A percentile compares a stretch with the other conserved stretches of the same genome.
Evolutionary conservation across 2,113 vertebrate genomes (phyloP).

Genomic region (Callocephalon fimbriatum): DNA sequence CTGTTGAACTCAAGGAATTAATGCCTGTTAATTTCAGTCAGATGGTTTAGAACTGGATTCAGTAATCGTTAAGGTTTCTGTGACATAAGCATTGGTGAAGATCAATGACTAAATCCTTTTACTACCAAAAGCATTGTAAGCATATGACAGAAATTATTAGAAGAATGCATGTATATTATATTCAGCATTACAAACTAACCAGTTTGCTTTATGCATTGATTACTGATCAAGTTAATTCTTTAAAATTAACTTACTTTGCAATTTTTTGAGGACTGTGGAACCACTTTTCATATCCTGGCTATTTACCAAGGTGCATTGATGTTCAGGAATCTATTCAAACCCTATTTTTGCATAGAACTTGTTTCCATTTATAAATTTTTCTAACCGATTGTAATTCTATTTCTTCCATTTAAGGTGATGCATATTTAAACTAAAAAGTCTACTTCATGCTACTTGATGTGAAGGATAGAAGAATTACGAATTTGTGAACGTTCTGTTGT

Average conservation of each 20-base stretch:
- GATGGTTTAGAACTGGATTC: not conserved
- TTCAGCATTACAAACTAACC: not conserved
- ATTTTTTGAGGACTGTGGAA: not conserved
- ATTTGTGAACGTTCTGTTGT: constrained; percentile 49
- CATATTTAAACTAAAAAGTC: constrained; percentile 3
- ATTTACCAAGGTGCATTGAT: not conserved
- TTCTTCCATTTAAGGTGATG: constrained; percentile 31
- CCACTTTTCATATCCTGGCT: not conserved
- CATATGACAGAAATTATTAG: not conserved
- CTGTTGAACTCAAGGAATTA: not conserved
- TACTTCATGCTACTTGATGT: not conserved
- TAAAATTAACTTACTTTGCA: not conserved
- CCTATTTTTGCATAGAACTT: not conserved
- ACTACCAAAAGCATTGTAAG: not conserved
- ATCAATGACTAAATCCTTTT: not conserved
- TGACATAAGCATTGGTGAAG: not conserved
- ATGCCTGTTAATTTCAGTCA: not conserved
- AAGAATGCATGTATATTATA: not conserved
- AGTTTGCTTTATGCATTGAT: not conserved
- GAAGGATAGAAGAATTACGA: not conserved
- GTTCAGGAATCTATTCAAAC: not conserved
- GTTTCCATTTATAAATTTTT: constrained; percentile 4
- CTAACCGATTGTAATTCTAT: not conserved
- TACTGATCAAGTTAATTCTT: not conserved
- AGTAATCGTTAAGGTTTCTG: not conserved